Evolutionary conservation across 2,888 invertebrate genomes (phyloP).

Genomic region (Eupithecia insigniata): DNA sequence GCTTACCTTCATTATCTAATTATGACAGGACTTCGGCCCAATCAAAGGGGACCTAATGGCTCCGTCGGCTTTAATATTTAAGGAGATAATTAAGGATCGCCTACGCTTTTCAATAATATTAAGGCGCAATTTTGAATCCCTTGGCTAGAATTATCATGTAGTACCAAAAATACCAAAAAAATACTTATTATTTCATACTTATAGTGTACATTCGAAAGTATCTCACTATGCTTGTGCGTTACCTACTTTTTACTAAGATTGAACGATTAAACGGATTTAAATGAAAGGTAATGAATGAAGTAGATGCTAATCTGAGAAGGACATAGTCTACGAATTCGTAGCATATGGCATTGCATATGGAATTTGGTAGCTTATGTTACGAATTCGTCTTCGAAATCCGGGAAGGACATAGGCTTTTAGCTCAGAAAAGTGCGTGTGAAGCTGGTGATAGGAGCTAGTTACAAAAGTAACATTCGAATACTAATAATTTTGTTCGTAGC

Average conservation of each 20-base stretch:
- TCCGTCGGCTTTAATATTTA: neutral
- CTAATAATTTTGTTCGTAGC: neutral
- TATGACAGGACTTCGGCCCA: neutral
- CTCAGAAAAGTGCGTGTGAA: neutral
- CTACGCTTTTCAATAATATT: neutral
- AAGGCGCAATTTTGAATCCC: neutral
- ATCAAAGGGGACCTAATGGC: neutral
- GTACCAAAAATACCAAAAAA: no score
- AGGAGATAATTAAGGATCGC: neutral
- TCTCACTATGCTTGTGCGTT: no score
- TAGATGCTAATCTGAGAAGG: no score
- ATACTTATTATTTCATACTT: no score
- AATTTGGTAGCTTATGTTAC: no score
- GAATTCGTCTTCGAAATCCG: no score
- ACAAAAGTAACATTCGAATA: neutral
- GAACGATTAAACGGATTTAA: neutral
- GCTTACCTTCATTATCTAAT: neutral
- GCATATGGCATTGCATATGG: no score
- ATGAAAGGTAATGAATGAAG: no score
- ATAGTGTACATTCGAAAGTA: neutral
- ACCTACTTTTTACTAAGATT: no score
- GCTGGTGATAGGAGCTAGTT: no score
- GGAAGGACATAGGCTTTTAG: neutral
- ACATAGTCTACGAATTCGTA: no score
- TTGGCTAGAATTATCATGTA: neutral